Conservation (phyloP, 2,113 vertebrate genomes). For the Triplophysa rosa region DNA sequence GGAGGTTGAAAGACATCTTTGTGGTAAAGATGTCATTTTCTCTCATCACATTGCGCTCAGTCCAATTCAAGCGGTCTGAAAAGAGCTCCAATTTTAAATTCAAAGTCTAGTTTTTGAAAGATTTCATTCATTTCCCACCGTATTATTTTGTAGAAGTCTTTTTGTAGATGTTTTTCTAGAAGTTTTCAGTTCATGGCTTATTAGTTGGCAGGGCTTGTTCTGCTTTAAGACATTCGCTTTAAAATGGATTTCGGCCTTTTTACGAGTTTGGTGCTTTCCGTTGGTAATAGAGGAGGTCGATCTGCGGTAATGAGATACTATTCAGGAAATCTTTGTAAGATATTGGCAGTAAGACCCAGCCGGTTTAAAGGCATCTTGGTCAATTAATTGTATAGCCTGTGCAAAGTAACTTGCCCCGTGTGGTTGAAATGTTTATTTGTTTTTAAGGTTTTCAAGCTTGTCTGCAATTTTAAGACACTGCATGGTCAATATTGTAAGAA, state of each 20-base stretch:
- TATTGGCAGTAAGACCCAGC: conserved; percentile 5
- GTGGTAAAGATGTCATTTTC: conserved; percentile 17
- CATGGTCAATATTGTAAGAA: background rate
- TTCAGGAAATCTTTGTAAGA: conserved; percentile 5
- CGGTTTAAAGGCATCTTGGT: conserved; percentile 2
- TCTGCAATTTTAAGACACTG: background rate
- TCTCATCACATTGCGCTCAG: background rate
- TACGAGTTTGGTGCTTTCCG: background rate
- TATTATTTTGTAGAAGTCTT: conserved; percentile 11
- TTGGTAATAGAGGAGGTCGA: conserved; percentile 11
- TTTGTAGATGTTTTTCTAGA: background rate
- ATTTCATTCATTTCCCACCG: conserved; percentile 4
- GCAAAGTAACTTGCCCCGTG: background rate
- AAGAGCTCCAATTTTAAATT: conserved; percentile 9
- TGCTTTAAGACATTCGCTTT: background rate
- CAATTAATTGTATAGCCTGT: conserved; percentile 3
- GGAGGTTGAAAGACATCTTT: conserved; percentile 24
- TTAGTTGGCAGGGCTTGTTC: background rate
- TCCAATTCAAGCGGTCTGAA: conserved; percentile 20
- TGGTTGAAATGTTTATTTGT: background rate
- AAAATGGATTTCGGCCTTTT: conserved; percentile 13
- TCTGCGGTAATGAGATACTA: conserved; percentile 14
- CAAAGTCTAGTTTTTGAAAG: conserved; percentile 9
- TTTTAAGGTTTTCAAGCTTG: background rate
- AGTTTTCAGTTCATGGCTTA: conserved; percentile 11